Evolutionary conservation across 2,888 invertebrate species (phyloP).

Genomic region (Mesorhabditis belari): DNA sequence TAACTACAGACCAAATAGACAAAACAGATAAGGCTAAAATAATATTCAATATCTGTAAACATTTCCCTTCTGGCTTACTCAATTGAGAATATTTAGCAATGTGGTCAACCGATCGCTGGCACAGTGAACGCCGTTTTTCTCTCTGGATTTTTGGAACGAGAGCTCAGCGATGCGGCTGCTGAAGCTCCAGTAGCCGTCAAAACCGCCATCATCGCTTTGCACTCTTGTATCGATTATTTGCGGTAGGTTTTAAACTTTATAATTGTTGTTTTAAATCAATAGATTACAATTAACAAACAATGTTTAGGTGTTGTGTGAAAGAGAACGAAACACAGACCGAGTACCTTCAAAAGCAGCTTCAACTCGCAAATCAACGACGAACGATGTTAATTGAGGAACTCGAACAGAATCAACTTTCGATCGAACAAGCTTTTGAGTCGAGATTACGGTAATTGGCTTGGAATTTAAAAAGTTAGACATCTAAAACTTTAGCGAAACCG

Average conservation of each 20-base stretch:
- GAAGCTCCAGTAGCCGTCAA: constrained; percentile 26
- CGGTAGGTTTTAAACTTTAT: constrained; percentile 11
- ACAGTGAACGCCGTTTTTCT: constrained; percentile 26
- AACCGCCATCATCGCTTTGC: constrained; percentile 31
- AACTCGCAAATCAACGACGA: constrained; percentile 33
- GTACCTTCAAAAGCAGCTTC: constrained; percentile 34
- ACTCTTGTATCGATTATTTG: constrained; percentile 27
- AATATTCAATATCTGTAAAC: no score
- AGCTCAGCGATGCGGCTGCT: constrained; percentile 19
- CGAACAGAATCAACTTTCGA: constrained; percentile 34
- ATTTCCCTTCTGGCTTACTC: no score
- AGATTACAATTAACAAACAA: background rate
- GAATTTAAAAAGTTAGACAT: constrained; percentile 4
- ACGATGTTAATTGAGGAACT: constrained; percentile 37
- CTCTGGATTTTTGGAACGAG: constrained; percentile 29
- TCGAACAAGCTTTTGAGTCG: constrained; percentile 34
- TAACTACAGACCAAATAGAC: no score
- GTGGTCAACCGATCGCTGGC: constrained; percentile 20
- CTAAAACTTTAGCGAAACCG: constrained; percentile 25
- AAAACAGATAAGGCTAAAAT: no score
- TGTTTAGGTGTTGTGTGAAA: constrained; percentile 21
- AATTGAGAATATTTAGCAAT: no score
- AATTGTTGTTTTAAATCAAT: background rate
- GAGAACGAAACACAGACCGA: constrained; percentile 25
- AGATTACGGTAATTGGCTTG: constrained; percentile 15